Base-by-base conservation (phyloP, 2,888 invertebrate species). In the Catocala fraxini region DNA sequence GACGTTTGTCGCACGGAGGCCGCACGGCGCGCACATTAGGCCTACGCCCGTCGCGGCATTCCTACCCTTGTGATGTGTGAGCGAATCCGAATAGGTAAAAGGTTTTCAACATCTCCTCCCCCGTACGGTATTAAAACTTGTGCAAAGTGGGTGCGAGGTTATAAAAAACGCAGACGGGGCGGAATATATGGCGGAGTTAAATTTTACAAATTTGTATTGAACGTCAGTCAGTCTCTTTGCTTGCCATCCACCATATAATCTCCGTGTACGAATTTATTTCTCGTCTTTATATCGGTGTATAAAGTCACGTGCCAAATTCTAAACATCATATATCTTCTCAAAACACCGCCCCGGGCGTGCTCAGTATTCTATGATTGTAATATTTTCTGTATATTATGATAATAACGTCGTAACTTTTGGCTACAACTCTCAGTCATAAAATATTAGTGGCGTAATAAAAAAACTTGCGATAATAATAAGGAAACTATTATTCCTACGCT, bases 81-180 rank as follows among this genome's bases (percentile, higher is more conserved):
- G 78, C 74, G 80, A 86, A 33, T 58, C 64, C 65, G 45, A 73
- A 77, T 73, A 77, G 86, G 88, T 88, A 89, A 91, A 90, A 90
- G 90, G 88, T 86, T 89, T 84, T 84, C 84, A 84, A 84, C 91
- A 90, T 89, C 90, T 90, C 90, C 88, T 86, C 89, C 89, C 89
- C 84, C 80, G 79, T 85, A 86, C 85, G 83, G 88, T 90, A 91
- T 91, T 90, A 89, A 90, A 89, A 89, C 81, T 87, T 87, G 77
- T 84, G 79, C 83, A 77, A 76, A 86, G 83, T 87, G 83, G 79
- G 81, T 73, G 83, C 71, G 83, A 89, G 83, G 86, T 87, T 86
- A 89, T 89, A 89, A 89, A 87, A 88, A 88, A 81, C 75, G 61
- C 71, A 70, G 66, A 63, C 51, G 62, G 54, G 46, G 65, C 49